A percentile compares a stretch with the other conserved stretches of the same genome.
These are phyloP conservation scores for Eurystomus glaucurus DNA, from an alignment of 2,797 vertebrate genomes.

Conservation along the genomic window DNA sequence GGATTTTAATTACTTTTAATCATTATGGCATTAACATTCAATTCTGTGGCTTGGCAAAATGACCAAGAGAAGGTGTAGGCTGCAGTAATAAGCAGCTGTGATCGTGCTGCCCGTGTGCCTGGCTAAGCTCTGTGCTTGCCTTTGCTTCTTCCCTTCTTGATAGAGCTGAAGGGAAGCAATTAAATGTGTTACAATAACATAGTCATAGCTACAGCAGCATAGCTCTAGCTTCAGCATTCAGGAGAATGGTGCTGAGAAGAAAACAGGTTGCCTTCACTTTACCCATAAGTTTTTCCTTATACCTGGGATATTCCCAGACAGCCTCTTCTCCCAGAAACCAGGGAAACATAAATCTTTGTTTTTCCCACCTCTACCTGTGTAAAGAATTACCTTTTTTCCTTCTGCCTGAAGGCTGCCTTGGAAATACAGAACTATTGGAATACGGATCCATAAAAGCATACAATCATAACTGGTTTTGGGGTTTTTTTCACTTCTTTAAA, in stretches of 20 bases:
- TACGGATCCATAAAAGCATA: background rate
- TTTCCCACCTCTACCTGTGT: background rate
- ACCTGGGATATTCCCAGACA: background rate
- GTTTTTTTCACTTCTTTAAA: background rate
- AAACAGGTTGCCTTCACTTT: background rate
- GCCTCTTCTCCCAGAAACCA: background rate
- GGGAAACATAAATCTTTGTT: background rate
- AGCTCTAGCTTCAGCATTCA: background rate
- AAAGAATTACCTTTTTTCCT: background rate
- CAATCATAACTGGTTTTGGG: background rate
- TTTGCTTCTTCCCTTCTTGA: background rate
- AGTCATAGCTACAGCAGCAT: background rate
- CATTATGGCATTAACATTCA: background rate
- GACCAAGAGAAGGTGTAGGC: background rate
- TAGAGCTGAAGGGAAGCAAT: background rate
- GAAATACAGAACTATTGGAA: background rate
- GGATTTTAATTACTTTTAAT: background rate
- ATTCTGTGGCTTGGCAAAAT: background rate
- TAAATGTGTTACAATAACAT: background rate
- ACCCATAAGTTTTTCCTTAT: background rate
- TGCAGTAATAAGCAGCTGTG: background rate
- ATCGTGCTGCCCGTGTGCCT: fast-evolving
- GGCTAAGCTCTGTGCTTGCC: background rate
- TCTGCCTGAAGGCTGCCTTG: background rate
- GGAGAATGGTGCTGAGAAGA: background rate